Base-by-base conservation (phyloP, 2,797 vertebrate genomes). In the Myripristis jacobus region DNA sequence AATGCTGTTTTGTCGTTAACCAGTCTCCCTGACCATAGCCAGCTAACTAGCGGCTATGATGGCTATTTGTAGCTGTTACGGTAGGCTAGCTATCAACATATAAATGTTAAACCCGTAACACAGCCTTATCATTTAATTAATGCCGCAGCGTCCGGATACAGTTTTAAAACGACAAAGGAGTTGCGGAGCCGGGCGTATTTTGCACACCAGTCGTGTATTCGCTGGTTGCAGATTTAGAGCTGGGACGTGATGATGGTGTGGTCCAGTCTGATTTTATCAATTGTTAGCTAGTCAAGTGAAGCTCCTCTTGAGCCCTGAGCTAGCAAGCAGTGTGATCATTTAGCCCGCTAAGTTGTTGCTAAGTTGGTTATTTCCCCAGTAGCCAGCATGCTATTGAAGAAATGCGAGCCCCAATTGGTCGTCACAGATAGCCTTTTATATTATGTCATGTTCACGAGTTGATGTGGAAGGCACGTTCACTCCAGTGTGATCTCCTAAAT, bases 31-130 rank as follows among this genome's bases (percentile, higher is more conserved):
- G 64, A 78, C 81, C 82, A 66, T 88, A 91, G 87, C 87, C 91
- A 87, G 92, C 92, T 93, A 93, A 92, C 91, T 93, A 93, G 92
- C 92, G 66, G 92, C 92, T 92, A 93, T 80, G 61, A 3, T 27
- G 61, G 91, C 92, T 92, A 92, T 91, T 87, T 88, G 91, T 91
- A 91, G 92, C 92, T 67, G 79, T 81, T 80, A 65, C 72, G 68
- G 75, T 38, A 70, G 60, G 90, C 90, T 92, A 93, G 76, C 89
- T 67, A 73, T 68, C 55, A 66, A 4, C 68, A 24, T 6, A 56
- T 36, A 34, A 16, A 0, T 38, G 66, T 85, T 73, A 80, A n/a
- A 46, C 24, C 25, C 67, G 59, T 67, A 72, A 68, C 73, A 78
- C 65, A 46, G 47, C 38, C 0, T 18, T 0, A 0, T 2, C 9